These are phyloP conservation scores for Aricia artaxerxes DNA, from an alignment of 2,888 invertebrate species.

Conservation along the genomic window DNA sequence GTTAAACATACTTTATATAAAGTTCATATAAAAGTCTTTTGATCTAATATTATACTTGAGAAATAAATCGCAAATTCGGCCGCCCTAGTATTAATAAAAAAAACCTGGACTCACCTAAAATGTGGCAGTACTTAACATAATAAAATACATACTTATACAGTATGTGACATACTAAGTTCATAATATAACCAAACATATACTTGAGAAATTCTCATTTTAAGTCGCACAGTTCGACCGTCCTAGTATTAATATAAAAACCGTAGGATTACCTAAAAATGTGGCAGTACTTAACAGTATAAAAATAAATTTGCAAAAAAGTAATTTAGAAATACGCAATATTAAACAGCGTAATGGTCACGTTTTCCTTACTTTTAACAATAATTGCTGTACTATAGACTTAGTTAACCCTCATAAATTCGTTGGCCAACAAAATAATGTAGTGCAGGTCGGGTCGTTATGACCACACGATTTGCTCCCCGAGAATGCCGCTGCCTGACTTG, in stretches of 20 bases:
- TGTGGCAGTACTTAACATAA: neutral
- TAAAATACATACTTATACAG: neutral
- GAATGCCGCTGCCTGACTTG: constrained; percentile 70
- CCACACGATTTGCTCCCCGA: constrained; percentile 58
- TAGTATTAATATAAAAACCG: too few relatives aligned
- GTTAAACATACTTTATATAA: constrained; percentile 51
- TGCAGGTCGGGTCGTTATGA: constrained; percentile 63
- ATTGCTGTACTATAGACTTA: constrained; percentile 53
- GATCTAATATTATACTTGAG: neutral
- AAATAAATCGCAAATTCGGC: neutral
- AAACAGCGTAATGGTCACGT: neutral
- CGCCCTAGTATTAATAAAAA: neutral
- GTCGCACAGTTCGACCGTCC: too few relatives aligned
- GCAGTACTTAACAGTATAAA: neutral
- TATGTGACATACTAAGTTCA: too few relatives aligned
- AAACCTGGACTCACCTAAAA: constrained; percentile 17
- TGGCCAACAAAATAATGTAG: constrained; percentile 70
- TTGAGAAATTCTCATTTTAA: too few relatives aligned
- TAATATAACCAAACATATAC: too few relatives aligned
- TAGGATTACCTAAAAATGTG: constrained; percentile 28
- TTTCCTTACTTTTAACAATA: constrained; percentile 32
- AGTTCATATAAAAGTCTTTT: neutral
- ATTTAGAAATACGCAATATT: constrained; percentile 37
- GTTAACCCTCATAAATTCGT: constrained; percentile 66
- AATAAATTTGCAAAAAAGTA: constrained; percentile 19